Percentiles rank a stretch among this genome's conserved stretches.
These are phyloP conservation scores for Lordiphosa andalusiaca DNA, from an alignment of 2,888 invertebrate genomes.

Conservation along the genomic window DNA sequence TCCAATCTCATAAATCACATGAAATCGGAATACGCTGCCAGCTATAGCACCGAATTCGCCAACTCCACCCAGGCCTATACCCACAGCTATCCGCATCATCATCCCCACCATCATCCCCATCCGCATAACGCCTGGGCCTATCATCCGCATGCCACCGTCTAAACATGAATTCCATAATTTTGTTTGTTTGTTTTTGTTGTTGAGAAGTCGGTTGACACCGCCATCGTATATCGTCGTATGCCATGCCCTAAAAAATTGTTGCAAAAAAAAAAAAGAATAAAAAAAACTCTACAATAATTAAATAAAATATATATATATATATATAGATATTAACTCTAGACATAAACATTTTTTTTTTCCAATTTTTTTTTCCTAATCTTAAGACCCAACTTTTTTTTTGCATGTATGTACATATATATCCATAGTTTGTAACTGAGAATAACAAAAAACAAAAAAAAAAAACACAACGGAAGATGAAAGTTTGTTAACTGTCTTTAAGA, in stretches of 20 bases:
- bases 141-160: conserved; percentile 73
- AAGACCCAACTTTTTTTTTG: conserved; percentile 48
- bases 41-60: conserved; percentile 65
- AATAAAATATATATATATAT: conserved; percentile 6
- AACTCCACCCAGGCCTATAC: conserved; percentile 53
- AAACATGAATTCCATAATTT: conserved; percentile 21
- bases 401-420: conserved; percentile 57
- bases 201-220: conserved; percentile 44
- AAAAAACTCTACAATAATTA: conserved; percentile 2
- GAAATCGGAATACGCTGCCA: conserved; percentile 71
- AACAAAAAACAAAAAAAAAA: too few relatives aligned
- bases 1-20: conserved; percentile 61
- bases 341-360: conserved; percentile 24
- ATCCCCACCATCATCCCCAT: conserved; percentile 32
- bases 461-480: conserved; percentile 23
- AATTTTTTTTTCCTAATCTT: conserved; percentile 39
- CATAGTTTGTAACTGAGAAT: conserved; percentile 27
- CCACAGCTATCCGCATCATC: conserved; percentile 42
- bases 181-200: conserved; percentile 22
- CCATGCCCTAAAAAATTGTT: conserved; percentile 37
- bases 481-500: conserved; percentile 70
- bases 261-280: too few relatives aligned
- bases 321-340: conserved; percentile 6
- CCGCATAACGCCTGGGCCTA: conserved; percentile 73
- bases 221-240: conserved; percentile 14